Evolutionary conservation across 92 coral and sea anemone species (phyloP).

Genomic region (Phenganax stokvisi): DNA sequence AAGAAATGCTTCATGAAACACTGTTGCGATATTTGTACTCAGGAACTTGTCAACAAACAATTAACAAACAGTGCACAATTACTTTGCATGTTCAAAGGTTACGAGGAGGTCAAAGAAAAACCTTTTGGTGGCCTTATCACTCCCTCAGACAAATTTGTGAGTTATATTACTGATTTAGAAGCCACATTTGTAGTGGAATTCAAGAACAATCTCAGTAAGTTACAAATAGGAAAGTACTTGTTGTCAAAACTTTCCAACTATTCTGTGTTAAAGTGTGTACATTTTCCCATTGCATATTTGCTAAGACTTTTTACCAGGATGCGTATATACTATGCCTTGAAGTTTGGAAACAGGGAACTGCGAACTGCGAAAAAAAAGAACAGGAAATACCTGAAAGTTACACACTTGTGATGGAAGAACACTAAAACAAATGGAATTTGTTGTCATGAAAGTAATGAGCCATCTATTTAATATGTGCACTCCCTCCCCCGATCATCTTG

Average conservation of each 20-base stretch:
- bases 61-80: neutral
- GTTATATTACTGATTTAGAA: neutral
- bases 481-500: no score
- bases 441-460: no score
- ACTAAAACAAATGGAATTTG: no score
- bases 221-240: neutral
- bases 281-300: neutral
- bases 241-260: neutral
- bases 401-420: neutral
- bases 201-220: neutral
- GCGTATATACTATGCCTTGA: conserved; percentile 8
- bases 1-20: no score
- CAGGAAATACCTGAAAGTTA: conserved; percentile 4
- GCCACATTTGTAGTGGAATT: neutral
- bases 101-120: neutral
- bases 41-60: neutral
- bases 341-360: conserved; percentile 9
- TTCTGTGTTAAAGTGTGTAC: conserved; percentile 2
- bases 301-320: conserved; percentile 2
- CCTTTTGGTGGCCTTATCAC: neutral
- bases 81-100: neutral
- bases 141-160: neutral
- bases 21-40: neutral
- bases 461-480: no score
- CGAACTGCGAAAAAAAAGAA: neutral